Base-by-base conservation (phyloP, 1,140 invertebrate genomes). In the Harpegnathos saltator region DNA sequence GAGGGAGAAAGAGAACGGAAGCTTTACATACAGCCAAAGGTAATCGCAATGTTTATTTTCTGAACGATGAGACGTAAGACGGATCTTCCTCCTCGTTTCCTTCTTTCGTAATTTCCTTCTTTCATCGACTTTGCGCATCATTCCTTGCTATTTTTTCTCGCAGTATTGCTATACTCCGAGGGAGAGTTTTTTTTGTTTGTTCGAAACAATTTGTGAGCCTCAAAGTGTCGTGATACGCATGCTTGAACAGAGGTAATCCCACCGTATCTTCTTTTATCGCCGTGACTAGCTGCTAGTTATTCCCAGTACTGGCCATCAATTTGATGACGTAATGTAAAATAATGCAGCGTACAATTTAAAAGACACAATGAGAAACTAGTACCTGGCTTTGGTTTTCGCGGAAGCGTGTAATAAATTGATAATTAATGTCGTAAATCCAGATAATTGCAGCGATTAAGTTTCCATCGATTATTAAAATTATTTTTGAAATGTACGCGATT, bases 311-410 rank as follows among this genome's bases (percentile, higher is more conserved):
- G n/a, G 22, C 7, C 17, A 59, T 80, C 48, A 71, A 80, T 71
- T 48, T 9, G 5, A 15, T 80, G 75, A 80, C 14, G 65, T 48
- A 69, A 80, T 17, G 29, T 24, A 63, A 29, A 77, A 48, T 75
- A 65, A 15, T 38, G 5, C 3, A 19, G 19, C 52, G n/a, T n/a
- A 29, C n/a, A 19, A 71, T 48, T 48, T 14, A n/a, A 78, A 14
- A 69, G 29, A 14, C 15, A 12, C 38, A 0, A 50, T 63, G n/a
- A 14, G 14, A 58, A 19, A 71, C 14, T 9, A 17, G 12, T 7
- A 66, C 7, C 11, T 69, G 14, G 15, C 14, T 22, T 78, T 58
- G 26, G 9, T 59, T 38, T 80, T 71, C 33, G n/a, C 7, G 14
- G 75, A 71, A 80, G 1, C 52, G 14, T 24, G 33, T 62, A 11